These are phyloP conservation scores for Agapetus fuscipes DNA, from an alignment of 2,888 invertebrate genomes.

Conservation along the genomic window DNA sequence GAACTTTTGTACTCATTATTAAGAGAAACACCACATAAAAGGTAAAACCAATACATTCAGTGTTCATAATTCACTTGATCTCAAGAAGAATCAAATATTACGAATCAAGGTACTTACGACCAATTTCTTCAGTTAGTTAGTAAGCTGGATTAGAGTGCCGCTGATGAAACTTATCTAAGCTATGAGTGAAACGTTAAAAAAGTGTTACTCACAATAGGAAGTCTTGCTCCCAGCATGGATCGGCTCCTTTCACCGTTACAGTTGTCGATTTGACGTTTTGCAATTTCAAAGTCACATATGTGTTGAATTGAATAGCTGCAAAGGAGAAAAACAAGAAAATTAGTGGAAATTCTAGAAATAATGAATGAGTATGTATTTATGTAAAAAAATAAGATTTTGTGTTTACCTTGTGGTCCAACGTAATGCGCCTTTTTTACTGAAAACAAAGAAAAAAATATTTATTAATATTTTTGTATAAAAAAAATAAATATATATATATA, in stretches of 20 bases:
- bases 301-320: slow-evolving; percentile 84
- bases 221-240: slow-evolving; percentile 97
- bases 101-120: no score
- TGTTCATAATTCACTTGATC: no score
- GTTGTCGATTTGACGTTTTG: slow-evolving; percentile 98
- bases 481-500: no score
- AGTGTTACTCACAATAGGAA: slow-evolving; percentile 94
- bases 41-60: no score
- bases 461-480: no score
- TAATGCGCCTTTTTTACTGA: slow-evolving; percentile 85
- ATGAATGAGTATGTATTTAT: background rate
- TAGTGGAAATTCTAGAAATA: background rate
- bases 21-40: no score
- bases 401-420: slow-evolving; percentile 74
- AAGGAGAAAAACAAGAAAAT: slow-evolving; percentile 23
- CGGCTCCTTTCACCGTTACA: slow-evolving; percentile 90
- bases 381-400: slow-evolving; percentile 12
- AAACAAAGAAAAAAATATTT: slow-evolving; percentile 41
- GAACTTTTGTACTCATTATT: no score
- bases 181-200: no score
- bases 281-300: slow-evolving; percentile 92
- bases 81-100: no score
- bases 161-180: no score
- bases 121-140: no score
- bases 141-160: no score